Evolutionary conservation across 2,797 vertebrate species (phyloP), one percentile per base, ranked within the genome.

Genomic region (Characodon lateralis): DNA sequence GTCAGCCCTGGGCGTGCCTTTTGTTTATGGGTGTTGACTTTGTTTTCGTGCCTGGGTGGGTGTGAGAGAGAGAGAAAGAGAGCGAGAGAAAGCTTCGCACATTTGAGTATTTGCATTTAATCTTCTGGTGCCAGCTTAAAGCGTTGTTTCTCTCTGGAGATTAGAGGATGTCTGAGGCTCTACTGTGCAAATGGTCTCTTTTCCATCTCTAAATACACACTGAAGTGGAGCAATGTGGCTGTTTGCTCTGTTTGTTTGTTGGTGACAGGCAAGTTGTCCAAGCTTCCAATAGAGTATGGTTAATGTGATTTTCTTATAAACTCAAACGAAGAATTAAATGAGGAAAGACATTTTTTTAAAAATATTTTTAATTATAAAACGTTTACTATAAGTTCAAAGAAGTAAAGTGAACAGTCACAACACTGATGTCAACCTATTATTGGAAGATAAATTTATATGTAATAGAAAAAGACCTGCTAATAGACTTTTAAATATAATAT

Each of bases 101-200:
- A 82, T 88, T 85, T 78, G 73, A 89, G 84, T 89, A 83, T 91
- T 92, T 91, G 87, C 85, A 80, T 89, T 91, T 92, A 91, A 93
- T 91, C 92, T 88, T 86, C 78, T 66, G 79, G 85, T 87, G 83
- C 82, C 85, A 88, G 88, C 77, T 93, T 88, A 89, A 81, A 90
- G 88, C 66, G 8, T 75, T 76, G 24, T 86, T 88, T 82, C 81
- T 87, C 80, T 73, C 74, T 24, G 6, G 83, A 88, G 91, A 92
- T 93, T 89, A 92, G 82, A 89, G 83, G 82, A 88, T 80, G 85
- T 88, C 82, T 6, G 79, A 77, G 73, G 82, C 82, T 71, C 82
- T 75, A 74, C 84, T 88, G 83, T 88, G 76, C 79, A 89, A 83
- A 85, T 81, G 48, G 81, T 87, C 79, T 87, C 85, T 82, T 82